Evolutionary conservation across 2,888 invertebrate genomes (phyloP), one percentile per base, ranked within the genome.

Genomic region (Aleiodes testaceus): DNA sequence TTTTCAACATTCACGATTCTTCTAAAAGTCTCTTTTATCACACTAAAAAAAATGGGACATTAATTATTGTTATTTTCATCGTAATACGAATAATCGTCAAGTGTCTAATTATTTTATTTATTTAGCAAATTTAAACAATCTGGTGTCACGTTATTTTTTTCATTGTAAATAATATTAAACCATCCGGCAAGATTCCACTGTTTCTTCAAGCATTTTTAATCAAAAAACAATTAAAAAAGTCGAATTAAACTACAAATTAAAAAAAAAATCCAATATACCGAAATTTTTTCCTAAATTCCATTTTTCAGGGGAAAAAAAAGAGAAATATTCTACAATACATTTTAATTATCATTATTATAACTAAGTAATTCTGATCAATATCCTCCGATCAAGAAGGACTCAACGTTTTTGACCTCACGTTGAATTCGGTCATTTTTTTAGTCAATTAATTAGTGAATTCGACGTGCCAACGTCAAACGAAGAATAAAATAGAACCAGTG

Each of bases 391-490:
- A 50, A 66, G 69, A 69, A 55, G 52, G 66, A 66, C 44, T 36
- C 22, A 52, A 52, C 7, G 20, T 44, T 9, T 44, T 9, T 22
- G 49, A 53, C 49, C 45, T 42, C 26, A 1, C 16, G 16, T 3
- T 6, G 14, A 49, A 49, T n/a, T 6, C 16, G 59, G 55, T 9
- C 36, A 55, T 14, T 55, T 36, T 14, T 55, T 30, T 14, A 26
- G 14, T 42, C 42, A 61, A 42, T 36, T 42, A 45, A 22, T 16
- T 30, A 36, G 26, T 66, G 20, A 52, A 50, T 69, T 42, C 49
- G 63, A 59, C 50, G 49, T 63, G 45, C 36, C 63, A 45, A 53
- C 22, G 69, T 69, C 63, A 59, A 59, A 66, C 16, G 26, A 26
- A 53, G 53, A 53, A 53, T 26, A 26, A 22, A 53, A 53, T 30